Evolutionary conservation across 2,797 vertebrate genomes (phyloP), one percentile per base, ranked within the genome.

Genomic region (Nannoperca obscura): DNA sequence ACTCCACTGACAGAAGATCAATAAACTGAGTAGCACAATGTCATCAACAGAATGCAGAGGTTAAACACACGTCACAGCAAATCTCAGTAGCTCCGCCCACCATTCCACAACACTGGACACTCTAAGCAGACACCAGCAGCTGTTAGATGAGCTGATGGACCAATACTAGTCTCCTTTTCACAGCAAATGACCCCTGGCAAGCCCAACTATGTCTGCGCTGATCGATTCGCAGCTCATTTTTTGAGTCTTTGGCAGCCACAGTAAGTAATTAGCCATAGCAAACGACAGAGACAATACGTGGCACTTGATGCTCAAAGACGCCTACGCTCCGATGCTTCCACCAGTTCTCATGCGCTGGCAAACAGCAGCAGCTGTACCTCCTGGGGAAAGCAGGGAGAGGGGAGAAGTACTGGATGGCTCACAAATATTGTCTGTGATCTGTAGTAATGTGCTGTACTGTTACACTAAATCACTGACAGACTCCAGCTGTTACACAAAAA

Each of bases 221-320:
- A 77, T 53, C 3, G 4, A 74, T 64, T 75, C 46, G 4, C 47
- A 52, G 73, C 64, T 84, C 22, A 50, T 60, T 70, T 24, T 63
- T 65, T 14, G 73, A 79, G 65, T 64, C 52, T 71, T 50, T 77
- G 65, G 59, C 83, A 85, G 68, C 68, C 30, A 24, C n/a, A 2
- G 27, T n/a, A 30, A 27, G 66, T 81, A 78, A 86, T 89, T 86
- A 88, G 62, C n/a, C 15, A 63, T 14, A 40, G 72, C 55, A 50
- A 14, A 76, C 73, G 86, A 86, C 79, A 20, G 81, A 87, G 59
- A 83, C 79, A 76, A 86, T 77, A 30, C 8, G 4, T 69, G 81
- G 12, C 67, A 81, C 81, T 55, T 17, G 58, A 79, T 40, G 62
- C 80, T 72, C 49, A 3, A 5, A 68, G 65, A 76, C 69, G 57